These are phyloP conservation scores for Poeciliopsis occidentalis DNA, from an alignment of 2,113 vertebrate genomes.

Conservation along the genomic window DNA sequence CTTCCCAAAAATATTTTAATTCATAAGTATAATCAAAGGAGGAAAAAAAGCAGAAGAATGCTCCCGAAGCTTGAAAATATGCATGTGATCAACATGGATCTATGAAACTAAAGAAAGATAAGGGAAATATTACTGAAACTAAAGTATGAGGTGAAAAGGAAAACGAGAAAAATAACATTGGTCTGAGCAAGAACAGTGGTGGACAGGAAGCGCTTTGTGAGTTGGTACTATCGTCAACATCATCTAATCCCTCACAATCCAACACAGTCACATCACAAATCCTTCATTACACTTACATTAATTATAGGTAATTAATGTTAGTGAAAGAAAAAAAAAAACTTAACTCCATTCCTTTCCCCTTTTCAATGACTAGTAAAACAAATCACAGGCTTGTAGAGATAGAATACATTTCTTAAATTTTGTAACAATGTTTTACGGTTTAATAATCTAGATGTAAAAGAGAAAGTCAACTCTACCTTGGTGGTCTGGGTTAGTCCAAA, in stretches of 20 bases:
- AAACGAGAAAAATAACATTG: too few species aligned
- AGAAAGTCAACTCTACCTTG: slow-evolving; percentile 33
- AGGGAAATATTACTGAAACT: not conserved
- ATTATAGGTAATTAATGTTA: not conserved
- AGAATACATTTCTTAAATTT: slow-evolving; percentile 11
- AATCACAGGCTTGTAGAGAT: not conserved
- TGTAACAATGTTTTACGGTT: not conserved
- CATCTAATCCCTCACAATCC: too few species aligned
- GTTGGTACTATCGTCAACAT: too few species aligned
- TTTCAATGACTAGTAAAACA: not conserved
- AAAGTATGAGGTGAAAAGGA: not conserved
- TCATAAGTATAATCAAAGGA: not conserved
- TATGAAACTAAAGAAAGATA: not conserved
- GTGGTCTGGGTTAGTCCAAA: slow-evolving; percentile 59
- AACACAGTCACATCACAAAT: not conserved
- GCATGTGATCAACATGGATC: too few species aligned
- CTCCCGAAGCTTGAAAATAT: not conserved
- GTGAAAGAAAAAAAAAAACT: not conserved
- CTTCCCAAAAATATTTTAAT: too few species aligned
- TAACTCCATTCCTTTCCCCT: not conserved
- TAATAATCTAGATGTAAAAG: slow-evolving; percentile 6
- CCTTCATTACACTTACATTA: not conserved
- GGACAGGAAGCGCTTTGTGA: too few species aligned
- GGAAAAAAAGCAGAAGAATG: not conserved
- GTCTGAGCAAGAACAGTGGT: too few species aligned